A percentile compares a stretch with the other conserved stretches of the same genome.
These are phyloP conservation scores for Clarias macrocephalus DNA, from an alignment of 2,113 vertebrate species.

Conservation along the genomic window DNA sequence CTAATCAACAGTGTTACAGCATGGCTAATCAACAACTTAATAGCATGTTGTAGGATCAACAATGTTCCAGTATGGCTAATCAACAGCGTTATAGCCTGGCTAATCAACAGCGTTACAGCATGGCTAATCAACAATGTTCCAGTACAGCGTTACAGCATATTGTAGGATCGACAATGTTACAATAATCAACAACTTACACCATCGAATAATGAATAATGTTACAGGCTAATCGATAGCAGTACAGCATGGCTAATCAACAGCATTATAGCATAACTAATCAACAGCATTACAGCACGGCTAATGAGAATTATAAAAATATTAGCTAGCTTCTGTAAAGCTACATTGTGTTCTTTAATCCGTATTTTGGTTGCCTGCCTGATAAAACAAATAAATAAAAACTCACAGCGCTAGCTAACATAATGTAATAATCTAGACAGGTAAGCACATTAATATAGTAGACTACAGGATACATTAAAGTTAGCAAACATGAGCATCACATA, in stretches of 20 bases:
- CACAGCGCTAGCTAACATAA: not conserved
- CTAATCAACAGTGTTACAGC: no score
- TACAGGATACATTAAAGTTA: not conserved
- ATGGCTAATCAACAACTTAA: not conserved
- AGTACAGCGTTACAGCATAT: not conserved
- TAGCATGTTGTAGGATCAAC: not conserved
- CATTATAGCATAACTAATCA: not conserved
- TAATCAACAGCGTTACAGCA: not conserved
- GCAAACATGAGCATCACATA: not conserved
- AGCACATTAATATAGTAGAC: not conserved
- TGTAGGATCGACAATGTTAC: not conserved
- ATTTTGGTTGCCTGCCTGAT: not conserved
- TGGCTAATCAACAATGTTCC: not conserved
- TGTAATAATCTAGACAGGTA: not conserved
- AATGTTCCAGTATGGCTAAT: not conserved
- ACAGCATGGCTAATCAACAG: not conserved
- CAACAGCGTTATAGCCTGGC: not conserved
- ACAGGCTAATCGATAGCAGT: not conserved
- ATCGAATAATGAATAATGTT: not conserved
- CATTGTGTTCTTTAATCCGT: not conserved
- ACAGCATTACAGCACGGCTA: not conserved
- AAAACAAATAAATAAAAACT: not conserved
- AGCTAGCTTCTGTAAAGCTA: not conserved
- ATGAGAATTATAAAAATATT: not conserved
- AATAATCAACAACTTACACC: not conserved